Evolutionary conservation across 1,140 invertebrate genomes (phyloP).

Genomic region (Drosophila navojoa): DNA sequence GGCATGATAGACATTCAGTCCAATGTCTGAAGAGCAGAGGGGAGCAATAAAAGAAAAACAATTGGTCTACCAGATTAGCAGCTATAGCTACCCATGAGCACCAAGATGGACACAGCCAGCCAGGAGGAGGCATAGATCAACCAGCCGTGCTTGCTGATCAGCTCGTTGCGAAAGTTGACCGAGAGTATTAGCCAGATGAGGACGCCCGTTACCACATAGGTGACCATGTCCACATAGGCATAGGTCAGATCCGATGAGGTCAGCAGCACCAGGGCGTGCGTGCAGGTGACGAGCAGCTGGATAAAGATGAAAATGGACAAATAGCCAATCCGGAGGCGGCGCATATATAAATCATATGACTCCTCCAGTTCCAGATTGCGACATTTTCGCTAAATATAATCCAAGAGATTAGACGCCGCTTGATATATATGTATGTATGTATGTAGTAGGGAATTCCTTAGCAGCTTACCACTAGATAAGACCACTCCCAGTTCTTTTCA

Average conservation of each 20-base stretch:
- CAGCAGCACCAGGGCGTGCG: conserved; percentile 86
- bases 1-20: conserved; percentile 85
- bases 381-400: conserved; percentile 87
- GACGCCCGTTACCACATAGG: conserved; percentile 84
- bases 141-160: conserved; percentile 84
- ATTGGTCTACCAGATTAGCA: background rate
- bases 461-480: conserved; percentile 85
- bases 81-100: conserved; percentile 61
- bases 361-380: conserved; percentile 89
- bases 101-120: conserved; percentile 83
- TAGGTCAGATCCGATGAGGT: conserved; percentile 83
- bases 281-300: conserved; percentile 87
- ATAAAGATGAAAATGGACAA: conserved; percentile 90
- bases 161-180: conserved; percentile 84
- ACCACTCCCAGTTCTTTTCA: conserved; percentile 86
- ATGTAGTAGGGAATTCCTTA: background rate
- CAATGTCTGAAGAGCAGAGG: conserved; percentile 84
- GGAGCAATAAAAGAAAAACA: background rate
- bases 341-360: conserved; percentile 89
- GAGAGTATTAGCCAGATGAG: conserved; percentile 85
- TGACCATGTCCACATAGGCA: conserved; percentile 82
- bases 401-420: background rate
- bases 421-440: too few species aligned
- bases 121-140: conserved; percentile 85
- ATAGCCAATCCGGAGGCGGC: conserved; percentile 90